Percentiles rank a stretch among this genome's conserved stretches.
These are phyloP conservation scores for Anas bernieri DNA, from an alignment of 2,797 vertebrate genomes.

Conservation along the genomic window DNA sequence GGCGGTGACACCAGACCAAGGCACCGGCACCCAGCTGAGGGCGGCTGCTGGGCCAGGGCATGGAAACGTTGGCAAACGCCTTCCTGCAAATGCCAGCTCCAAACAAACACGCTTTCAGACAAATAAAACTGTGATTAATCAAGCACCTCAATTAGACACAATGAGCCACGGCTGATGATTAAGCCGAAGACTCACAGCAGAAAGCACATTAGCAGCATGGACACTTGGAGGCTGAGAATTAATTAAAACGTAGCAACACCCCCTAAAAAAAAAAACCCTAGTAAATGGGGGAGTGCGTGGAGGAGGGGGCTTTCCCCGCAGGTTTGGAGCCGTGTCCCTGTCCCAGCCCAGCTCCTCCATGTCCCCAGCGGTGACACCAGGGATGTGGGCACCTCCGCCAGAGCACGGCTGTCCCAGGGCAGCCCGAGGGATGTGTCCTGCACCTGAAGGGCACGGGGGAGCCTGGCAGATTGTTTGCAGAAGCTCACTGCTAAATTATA, in stretches of 20 bases:
- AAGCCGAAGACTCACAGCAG: neutral
- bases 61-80: neutral
- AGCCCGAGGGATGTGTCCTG: neutral
- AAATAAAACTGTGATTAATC: constrained; percentile 52
- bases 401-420: neutral
- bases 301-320: fast-evolving
- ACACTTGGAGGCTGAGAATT: constrained; percentile 2
- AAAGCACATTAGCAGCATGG: constrained; percentile 7
- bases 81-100: neutral
- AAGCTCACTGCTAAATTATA: neutral
- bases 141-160: constrained; percentile 3
- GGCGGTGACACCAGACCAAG: neutral
- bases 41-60: neutral
- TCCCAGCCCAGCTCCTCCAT: neutral
- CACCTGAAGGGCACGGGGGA: too few relatives aligned
- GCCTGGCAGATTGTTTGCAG: neutral
- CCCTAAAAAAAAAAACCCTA: fast-evolving
- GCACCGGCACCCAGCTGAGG: neutral
- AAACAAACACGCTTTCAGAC: neutral
- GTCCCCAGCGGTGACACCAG: neutral
- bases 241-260: neutral
- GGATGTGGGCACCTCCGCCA: neutral
- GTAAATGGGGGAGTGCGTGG: neutral
- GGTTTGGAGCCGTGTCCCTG: neutral
- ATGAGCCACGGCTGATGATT: neutral